Evolutionary conservation across 2,113 vertebrate genomes (phyloP).

Genomic region (Addax nasomaculatus): DNA sequence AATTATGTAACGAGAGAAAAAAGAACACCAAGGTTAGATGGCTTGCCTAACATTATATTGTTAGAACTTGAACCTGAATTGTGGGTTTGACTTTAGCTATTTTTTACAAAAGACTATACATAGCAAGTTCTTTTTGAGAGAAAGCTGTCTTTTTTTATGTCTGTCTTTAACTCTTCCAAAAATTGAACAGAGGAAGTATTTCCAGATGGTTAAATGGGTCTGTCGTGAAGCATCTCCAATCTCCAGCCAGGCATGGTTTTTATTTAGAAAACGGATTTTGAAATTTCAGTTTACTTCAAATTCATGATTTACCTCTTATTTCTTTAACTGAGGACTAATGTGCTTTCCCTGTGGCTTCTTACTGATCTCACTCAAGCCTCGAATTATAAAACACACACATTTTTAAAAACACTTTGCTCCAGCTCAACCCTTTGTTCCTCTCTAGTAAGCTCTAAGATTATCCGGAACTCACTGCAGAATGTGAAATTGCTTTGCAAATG

Average conservation of each 20-base stretch:
- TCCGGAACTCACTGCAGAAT: background rate
- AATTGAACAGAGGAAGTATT: background rate
- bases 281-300: background rate
- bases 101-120: background rate
- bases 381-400: background rate
- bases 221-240: background rate
- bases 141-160: background rate
- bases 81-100: background rate
- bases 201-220: background rate
- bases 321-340: background rate
- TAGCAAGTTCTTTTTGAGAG: background rate
- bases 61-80: background rate
- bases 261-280: background rate
- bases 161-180: conserved; percentile 5
- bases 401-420: background rate
- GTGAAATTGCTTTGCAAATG: background rate
- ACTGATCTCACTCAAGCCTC: background rate
- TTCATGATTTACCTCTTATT: background rate
- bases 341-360: background rate
- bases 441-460: background rate
- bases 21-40: background rate
- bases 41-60: background rate
- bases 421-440: background rate
- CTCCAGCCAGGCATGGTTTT: background rate
- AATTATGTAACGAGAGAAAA: background rate